Base-by-base conservation (phyloP, 2,113 vertebrate genomes). In the Thunnus maccoyii region DNA sequence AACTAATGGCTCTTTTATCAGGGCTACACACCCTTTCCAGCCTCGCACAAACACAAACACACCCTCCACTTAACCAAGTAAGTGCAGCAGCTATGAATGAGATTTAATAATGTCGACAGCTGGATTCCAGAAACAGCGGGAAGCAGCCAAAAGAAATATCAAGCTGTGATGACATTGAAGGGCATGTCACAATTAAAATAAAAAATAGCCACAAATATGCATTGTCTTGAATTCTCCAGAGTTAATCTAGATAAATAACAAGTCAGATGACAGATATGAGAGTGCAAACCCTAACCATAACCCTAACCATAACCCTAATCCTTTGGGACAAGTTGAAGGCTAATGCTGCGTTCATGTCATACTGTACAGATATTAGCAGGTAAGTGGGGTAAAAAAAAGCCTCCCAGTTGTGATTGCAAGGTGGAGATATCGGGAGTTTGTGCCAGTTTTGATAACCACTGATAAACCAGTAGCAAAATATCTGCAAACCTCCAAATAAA, bases 1-100 rank as follows among this genome's bases (percentile, higher is more conserved):
- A 17, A 66, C 77, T 86, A 83, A 91, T 86, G 80, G 68, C 30
- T 76, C 80, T 76, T 87, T 90, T 85, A 93, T 93, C 90, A 83
- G 56, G 67, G 22, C 62, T 44, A 72, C 86, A 87, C 89, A 67
- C 86, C 78, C 82, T 79, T 79, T 15, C 67, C 50, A 74, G 27
- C 41, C 60, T 0, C 54, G 52, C 48, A 70, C 86, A 88, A 90
- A 93, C 78, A 89, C 61, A 20, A 73, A 64, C 92, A 91, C 91
- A 84, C 91, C 88, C 90, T 85, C 68, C 67, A 76, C 71, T 81
- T 71, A 72, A 69, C 4, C 71, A 71, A 57, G 52, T 16, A 17
- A 73, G 56, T 41, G 22, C 44, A 4, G 25, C 68, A 47, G 80
- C 75, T 58, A 80, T 71, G 78, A 89, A 56, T 27, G 68, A 20